phyloP scores from a whole-genome alignment of 35 echinoderm and acorn worm genomes.

The Ptychodera flava region DNA sequence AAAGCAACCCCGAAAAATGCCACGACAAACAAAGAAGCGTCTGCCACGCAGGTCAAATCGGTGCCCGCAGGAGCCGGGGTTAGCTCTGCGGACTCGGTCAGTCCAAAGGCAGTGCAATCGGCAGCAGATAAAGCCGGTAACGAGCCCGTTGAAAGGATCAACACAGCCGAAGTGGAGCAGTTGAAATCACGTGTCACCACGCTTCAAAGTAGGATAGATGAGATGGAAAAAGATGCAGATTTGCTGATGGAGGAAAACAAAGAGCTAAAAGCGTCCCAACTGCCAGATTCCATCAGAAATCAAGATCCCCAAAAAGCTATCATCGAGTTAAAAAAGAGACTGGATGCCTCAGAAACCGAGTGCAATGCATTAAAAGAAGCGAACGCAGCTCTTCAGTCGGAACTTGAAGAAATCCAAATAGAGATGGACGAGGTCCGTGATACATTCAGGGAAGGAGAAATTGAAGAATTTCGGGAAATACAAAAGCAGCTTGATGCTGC shows the following conservation, averaged over 20 bases:
- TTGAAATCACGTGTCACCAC: background rate
- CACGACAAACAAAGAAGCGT: background rate
- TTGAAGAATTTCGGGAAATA: constrained; percentile 88
- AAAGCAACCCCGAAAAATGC: background rate
- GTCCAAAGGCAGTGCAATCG: background rate
- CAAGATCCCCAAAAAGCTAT: background rate
- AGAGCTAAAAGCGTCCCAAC: background rate
- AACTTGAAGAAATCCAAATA: constrained; percentile 58
- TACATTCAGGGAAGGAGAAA: constrained; percentile 77
- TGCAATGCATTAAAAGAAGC: background rate
- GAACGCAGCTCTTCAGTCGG: constrained; percentile 21
- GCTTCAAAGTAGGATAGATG: background rate
- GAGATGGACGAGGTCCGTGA: constrained; percentile 86
- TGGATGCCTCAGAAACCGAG: background rate
- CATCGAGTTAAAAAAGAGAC: background rate
- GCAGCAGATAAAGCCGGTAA: background rate
- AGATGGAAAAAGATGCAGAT: background rate
- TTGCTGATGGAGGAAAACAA: background rate
- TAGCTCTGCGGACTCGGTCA: background rate
- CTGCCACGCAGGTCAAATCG: background rate
- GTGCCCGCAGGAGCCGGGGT: too few relatives aligned
- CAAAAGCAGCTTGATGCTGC: constrained; percentile 86
- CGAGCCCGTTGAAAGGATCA: background rate
- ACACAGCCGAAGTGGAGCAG: background rate
- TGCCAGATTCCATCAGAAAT: background rate